Evolutionary conservation across 2,797 vertebrate species (phyloP).

Genomic region (Macroramphosus scolopax): DNA sequence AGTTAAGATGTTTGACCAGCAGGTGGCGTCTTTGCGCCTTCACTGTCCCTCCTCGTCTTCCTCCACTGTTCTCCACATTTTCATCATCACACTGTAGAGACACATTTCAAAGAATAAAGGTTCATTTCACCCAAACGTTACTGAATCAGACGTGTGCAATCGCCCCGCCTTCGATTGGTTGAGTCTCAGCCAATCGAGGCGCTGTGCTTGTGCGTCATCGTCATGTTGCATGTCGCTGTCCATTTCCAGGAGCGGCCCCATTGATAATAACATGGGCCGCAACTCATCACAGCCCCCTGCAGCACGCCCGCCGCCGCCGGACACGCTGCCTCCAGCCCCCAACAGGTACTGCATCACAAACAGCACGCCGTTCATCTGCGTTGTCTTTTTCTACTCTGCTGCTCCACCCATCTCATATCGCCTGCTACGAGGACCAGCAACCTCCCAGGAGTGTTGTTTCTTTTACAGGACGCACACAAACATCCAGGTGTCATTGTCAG

Average conservation of each 20-base stretch:
- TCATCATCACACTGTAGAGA: not conserved
- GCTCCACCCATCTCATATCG: slow-evolving; percentile 30
- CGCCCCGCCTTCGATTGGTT: too few species aligned
- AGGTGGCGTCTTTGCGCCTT: slow-evolving; percentile 48
- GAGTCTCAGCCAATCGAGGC: slow-evolving; percentile 39
- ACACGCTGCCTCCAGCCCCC: slow-evolving; percentile 81
- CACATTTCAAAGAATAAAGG: slow-evolving; percentile 8
- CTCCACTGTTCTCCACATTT: not conserved
- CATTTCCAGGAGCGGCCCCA: slow-evolving; percentile 82
- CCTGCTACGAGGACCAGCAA: slow-evolving; percentile 33
- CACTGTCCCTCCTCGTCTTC: not conserved
- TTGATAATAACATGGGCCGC: slow-evolving; percentile 75
- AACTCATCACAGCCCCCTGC: slow-evolving; percentile 74
- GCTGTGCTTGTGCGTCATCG: slow-evolving; percentile 53
- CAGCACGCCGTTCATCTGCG: slow-evolving; percentile 40
- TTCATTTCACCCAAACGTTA: not conserved
- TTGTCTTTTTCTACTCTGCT: slow-evolving; percentile 52
- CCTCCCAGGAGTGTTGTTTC: slow-evolving; percentile 5
- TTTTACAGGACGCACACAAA: too few species aligned
- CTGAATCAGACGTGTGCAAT: too few species aligned
- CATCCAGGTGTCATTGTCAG: too few species aligned
- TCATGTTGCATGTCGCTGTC: slow-evolving; percentile 70
- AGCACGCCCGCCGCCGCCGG: slow-evolving; percentile 68
- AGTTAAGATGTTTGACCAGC: slow-evolving; percentile 43
- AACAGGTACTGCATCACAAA: slow-evolving; percentile 86